phyloP scores from a whole-genome alignment of 2,888 invertebrate genomes.

The Dione juno region DNA sequence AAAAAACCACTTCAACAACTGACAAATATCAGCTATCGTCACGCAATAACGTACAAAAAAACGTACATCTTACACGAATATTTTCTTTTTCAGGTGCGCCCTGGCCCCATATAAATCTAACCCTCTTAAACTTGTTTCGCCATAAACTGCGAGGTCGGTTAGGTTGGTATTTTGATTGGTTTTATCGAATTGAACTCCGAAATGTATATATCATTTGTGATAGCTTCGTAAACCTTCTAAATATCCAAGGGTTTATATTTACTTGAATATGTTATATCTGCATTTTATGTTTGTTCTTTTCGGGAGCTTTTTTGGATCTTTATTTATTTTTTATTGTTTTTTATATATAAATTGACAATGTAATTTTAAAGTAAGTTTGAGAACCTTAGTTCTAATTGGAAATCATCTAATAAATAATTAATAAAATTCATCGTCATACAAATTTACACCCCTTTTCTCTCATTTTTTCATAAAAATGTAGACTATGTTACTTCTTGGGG shows the following conservation, averaged over 20 bases:
- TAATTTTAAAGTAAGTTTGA: no score
- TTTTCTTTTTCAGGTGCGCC: slow-evolving; percentile 63
- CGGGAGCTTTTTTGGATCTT: no score
- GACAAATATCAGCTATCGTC: slow-evolving; percentile 8
- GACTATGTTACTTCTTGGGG: no score
- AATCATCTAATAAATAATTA: no score
- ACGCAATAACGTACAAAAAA: slow-evolving; percentile 35
- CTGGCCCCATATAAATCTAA: slow-evolving; percentile 66
- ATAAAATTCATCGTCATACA: no score
- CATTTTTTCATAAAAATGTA: no score
- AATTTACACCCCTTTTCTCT: no score
- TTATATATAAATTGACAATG: no score
- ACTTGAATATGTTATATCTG: not conserved
- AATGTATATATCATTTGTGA: slow-evolving; percentile 47
- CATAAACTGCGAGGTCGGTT: slow-evolving; percentile 63
- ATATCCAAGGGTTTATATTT: not conserved
- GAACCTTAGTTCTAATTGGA: no score
- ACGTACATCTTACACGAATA: slow-evolving; percentile 53
- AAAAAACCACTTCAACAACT: not conserved
- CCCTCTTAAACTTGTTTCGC: slow-evolving; percentile 67
- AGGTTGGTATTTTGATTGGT: slow-evolving; percentile 70
- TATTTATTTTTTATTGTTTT: no score
- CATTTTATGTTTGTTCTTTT: no score
- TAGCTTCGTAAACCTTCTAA: slow-evolving; percentile 24
- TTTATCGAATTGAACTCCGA: slow-evolving; percentile 68